A percentile compares a stretch with the other conserved stretches of the same genome.
Evolutionary conservation across 2,797 vertebrate species (phyloP).

Genomic region (Selene dorsalis): DNA sequence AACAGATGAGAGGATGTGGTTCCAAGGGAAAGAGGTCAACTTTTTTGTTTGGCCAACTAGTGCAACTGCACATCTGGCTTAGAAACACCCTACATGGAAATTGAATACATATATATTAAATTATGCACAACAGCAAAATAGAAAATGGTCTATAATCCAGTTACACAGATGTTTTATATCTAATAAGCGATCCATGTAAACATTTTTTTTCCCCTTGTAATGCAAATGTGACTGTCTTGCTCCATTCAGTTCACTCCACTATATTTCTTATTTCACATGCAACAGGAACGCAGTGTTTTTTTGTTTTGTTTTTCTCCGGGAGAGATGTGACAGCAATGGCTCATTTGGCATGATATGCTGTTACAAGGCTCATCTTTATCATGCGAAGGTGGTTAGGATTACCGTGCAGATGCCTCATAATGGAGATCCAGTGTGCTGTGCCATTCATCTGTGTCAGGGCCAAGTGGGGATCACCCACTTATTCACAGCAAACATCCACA

Average conservation of each 20-base stretch:
- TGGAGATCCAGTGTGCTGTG: constrained; percentile 38
- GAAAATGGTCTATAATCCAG: constrained; percentile 10
- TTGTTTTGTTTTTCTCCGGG: constrained; percentile 13
- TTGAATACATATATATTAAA: constrained; percentile 7
- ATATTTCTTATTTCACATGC: constrained; percentile 46
- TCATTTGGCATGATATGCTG: constrained; percentile 62
- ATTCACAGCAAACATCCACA: constrained; percentile 34
- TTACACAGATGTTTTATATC: constrained; percentile 43
- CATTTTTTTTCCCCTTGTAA: constrained; percentile 28
- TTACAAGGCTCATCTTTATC: constrained; percentile 58
- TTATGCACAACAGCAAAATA: constrained; percentile 21
- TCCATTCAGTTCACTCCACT: constrained; percentile 10
- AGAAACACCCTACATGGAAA: too few relatives aligned
- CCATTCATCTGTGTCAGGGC: constrained; percentile 44
- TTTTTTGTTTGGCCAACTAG: too few relatives aligned
- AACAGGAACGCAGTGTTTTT: constrained; percentile 32
- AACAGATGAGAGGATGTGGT: too few relatives aligned
- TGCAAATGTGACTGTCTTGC: constrained; percentile 38
- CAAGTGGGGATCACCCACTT: constrained; percentile 29
- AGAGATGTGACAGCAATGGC: constrained; percentile 46
- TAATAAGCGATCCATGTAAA: constrained; percentile 33
- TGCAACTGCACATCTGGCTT: background rate
- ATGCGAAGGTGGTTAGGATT: constrained; percentile 64
- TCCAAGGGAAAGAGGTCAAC: too few relatives aligned
- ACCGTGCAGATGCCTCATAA: constrained; percentile 59